Evolutionary conservation across 2,797 vertebrate species (phyloP).

Genomic region (Mormyrops boulengeri): DNA sequence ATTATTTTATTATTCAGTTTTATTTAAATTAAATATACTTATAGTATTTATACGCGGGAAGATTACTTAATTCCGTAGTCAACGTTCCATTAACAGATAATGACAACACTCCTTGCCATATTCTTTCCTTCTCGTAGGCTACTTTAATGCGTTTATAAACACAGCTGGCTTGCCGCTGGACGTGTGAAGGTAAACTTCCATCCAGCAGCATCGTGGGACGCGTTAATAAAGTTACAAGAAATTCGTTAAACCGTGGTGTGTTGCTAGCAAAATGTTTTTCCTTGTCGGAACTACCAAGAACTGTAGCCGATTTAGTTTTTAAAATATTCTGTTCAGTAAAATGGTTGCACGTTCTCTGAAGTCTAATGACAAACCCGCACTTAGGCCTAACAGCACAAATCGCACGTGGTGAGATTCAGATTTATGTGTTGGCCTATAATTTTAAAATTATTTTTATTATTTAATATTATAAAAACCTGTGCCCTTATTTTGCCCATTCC

Average conservation of each 20-base stretch:
- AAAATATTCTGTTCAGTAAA: background rate
- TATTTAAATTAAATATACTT: background rate
- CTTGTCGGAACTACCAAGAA: background rate
- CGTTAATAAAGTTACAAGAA: background rate
- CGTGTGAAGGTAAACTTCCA: background rate
- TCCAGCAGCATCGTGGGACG: background rate
- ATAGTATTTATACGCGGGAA: background rate
- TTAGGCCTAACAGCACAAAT: background rate
- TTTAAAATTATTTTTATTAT: background rate
- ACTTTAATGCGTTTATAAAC: background rate
- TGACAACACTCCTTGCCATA: background rate
- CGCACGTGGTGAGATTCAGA: background rate
- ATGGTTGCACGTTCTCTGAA: background rate
- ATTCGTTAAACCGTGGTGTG: background rate
- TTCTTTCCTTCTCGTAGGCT: background rate
- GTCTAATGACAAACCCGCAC: background rate
- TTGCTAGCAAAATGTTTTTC: background rate
- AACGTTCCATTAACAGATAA: background rate
- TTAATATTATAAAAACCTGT: background rate
- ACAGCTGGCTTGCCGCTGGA: background rate
- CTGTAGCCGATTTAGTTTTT: background rate
- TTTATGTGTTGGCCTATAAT: background rate
- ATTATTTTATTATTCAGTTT: background rate
- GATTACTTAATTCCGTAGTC: background rate
- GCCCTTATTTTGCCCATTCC: background rate